Evolutionary conservation across 2,113 vertebrate species (phyloP), one percentile per base, ranked within the genome.

Genomic region (Grammomys surdaster): DNA sequence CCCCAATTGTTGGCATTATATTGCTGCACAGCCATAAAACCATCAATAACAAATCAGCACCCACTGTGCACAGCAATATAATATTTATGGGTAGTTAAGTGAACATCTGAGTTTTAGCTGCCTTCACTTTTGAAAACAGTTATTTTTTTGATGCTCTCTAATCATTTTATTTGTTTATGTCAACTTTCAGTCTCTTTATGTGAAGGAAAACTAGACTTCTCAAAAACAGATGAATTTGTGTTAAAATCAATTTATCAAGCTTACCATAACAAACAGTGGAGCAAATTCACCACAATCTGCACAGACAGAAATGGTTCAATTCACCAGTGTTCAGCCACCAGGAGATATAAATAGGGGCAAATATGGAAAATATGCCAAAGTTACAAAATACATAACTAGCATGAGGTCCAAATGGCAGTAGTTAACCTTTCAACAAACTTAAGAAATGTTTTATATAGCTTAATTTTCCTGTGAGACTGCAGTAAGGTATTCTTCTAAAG

Each of bases 201-300:
- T 63, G 72, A 77, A 73, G 75, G 28, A 33, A 94, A 93, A 82
- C 16, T 73, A 36, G 91, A 82, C 78, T 94, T 95, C 63, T 86
- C 24, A 93, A 76, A 43, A 92, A 69, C 28, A 82, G 9, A 69
- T n/a, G 33, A 72, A 43, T 63, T 63, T 94, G 63, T 91, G 56
- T 8, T 85, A 82, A 93, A 94, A 85, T 90, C 19, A 94, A 31
- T 73, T 96, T 84, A 92, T 48, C 70, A 56, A 36, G 7, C 86
- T 91, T 88, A 89, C 5, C 14, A 28, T 72, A 60, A 90, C 69
- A 96, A 91, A 14, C n/a, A 58, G 28, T 51, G 90, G 96, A 91
- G 46, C 48, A 78, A 78, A 88, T 93, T 89, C 91, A 43, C 91
- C 22, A 70, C 43, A 76, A 92, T 92, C 24, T 92, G 11, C 65